Base-by-base conservation (phyloP, 2,888 invertebrate species). In the Phytoseiulus persimilis region DNA sequence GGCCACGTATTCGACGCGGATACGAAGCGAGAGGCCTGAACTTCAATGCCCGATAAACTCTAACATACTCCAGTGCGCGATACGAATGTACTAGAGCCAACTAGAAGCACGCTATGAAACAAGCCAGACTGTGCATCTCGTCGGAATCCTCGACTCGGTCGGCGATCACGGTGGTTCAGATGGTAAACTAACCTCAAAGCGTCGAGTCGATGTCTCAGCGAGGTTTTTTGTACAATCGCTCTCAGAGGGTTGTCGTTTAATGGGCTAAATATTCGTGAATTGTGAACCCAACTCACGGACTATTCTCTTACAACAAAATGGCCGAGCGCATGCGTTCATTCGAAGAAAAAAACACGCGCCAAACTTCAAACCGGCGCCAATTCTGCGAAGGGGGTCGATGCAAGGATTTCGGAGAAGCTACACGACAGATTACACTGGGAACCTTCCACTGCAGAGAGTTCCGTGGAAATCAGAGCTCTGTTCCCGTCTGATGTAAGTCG, bases 241-340 rank as follows among this genome's bases (percentile, higher is more conserved):
- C 28, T 6, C 2, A 28, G 18, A 2, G 28, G 14, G 65, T 23
- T 28, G 65, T 65, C 28, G 23, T 14, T 65, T 14, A 65, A 65
- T 23, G 28, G 65, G 28, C 65, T 65, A 65, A 65, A 65, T 65
- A 65, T 65, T 32, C 87, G 87, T 18, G 87, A 87, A 87, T 45
- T 33, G 45, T 87, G 87, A 33, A 32, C 87, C 87, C 87, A 87
- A 87, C 87, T 87, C 87, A 87, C 87, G 45, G 87, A 87, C 87
- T 87, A 32, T 33, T 87, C 87, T 87, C 32, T 87, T 87, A 87
- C 87, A 87, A 87, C 32, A 87, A 87, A 31, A 87, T 87, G 87
- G 87, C 87, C 87, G 87, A 87, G 87, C 87, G 32, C 32, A 87
- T 87, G 87, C 87, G 87, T 87, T 87, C 87, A 87, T 87, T 87